Conservation (phyloP, 1,140 invertebrate genomes). For the Gonioctena quinquepunctata region DNA sequence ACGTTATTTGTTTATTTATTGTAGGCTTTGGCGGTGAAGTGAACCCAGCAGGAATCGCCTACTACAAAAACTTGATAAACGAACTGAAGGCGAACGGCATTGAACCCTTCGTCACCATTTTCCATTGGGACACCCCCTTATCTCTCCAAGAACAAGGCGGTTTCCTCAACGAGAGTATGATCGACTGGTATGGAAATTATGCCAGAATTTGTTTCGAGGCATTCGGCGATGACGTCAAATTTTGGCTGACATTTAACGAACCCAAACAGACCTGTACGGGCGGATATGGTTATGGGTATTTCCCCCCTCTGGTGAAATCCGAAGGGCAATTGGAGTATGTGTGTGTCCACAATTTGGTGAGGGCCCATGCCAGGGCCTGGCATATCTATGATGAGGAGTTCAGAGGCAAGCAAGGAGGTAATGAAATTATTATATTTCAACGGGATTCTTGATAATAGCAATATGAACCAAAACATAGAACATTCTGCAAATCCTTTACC, state of each 20-base stretch:
- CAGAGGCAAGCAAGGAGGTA: constrained; percentile 32
- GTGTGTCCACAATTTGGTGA: constrained; percentile 40
- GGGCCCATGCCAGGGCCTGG: constrained; percentile 39
- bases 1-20: too few species aligned
- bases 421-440: too few species aligned
- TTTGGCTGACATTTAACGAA: constrained; percentile 61
- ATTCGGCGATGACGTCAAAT: constrained; percentile 50
- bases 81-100: constrained; percentile 63
- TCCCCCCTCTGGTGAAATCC: constrained; percentile 31
- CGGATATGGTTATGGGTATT: constrained; percentile 33
- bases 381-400: constrained; percentile 41
- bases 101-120: constrained; percentile 63
- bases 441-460: too few species aligned
- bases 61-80: constrained; percentile 68
- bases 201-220: constrained; percentile 32
- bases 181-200: constrained; percentile 45
- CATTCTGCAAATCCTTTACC: too few species aligned
- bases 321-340: constrained; percentile 37
- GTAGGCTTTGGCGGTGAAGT: constrained; percentile 52
- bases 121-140: constrained; percentile 48
- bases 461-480: too few species aligned
- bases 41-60: constrained; percentile 64
- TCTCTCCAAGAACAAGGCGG: constrained; percentile 45
- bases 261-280: constrained; percentile 48
- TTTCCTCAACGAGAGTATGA: constrained; percentile 42